Evolutionary conservation across 1,140 invertebrate genomes (phyloP).

Genomic region (Babylonia areolata): DNA sequence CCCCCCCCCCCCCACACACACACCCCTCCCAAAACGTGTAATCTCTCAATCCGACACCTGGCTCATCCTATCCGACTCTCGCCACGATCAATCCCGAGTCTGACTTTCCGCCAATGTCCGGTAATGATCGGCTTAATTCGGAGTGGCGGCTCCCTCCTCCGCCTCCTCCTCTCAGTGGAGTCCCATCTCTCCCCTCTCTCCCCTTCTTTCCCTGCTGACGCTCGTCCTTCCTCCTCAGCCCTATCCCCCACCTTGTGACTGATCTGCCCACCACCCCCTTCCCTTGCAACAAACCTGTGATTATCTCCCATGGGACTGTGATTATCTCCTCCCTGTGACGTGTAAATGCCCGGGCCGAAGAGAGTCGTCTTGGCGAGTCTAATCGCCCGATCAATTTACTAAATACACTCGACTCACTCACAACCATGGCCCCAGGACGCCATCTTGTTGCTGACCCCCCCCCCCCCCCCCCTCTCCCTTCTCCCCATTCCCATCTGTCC

Average conservation of each 20-base stretch:
- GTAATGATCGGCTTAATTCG: slow-evolving; percentile 31
- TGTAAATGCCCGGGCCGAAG: background rate
- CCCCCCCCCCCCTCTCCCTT: background rate
- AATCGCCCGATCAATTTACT: slow-evolving; percentile 29
- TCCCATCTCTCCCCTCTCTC: background rate
- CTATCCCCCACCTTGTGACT: no score
- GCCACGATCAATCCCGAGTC: background rate
- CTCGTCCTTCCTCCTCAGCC: no score
- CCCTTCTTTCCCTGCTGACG: no score
- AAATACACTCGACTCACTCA: slow-evolving; percentile 21
- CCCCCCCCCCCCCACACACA: background rate
- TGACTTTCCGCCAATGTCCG: slow-evolving; percentile 20
- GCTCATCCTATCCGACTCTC: background rate
- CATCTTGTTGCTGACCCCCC: background rate
- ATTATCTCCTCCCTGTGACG: slow-evolving; percentile 27
- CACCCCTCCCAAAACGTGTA: background rate
- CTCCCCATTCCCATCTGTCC: no score
- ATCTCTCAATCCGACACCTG: background rate
- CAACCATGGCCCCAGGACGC: background rate
- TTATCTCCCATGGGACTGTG: slow-evolving; percentile 19
- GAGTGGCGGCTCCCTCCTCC: slow-evolving; percentile 3
- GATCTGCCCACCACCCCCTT: no score
- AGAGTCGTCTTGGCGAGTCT: slow-evolving; percentile 1
- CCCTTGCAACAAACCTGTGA: background rate
- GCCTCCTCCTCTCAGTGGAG: no score